A percentile compares a stretch with the other conserved stretches of the same genome.
phyloP scores from a whole-genome alignment of 2,888 invertebrate species.

The Leptinotarsa rubiginosa region DNA sequence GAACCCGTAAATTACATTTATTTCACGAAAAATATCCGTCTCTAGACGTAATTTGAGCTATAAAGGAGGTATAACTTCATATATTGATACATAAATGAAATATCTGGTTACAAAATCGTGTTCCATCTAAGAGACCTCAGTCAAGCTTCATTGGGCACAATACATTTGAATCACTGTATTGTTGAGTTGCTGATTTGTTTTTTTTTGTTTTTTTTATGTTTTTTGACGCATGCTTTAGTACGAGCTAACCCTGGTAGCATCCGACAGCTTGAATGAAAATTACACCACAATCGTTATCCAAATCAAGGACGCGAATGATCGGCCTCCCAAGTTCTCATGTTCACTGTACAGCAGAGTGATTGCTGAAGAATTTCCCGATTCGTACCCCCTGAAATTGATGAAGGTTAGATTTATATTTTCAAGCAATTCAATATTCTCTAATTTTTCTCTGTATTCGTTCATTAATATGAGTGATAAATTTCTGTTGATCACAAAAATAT shows the following conservation, averaged over 20 bases:
- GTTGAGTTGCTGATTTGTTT: slow-evolving; percentile 39
- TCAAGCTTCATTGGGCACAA: slow-evolving; percentile 28
- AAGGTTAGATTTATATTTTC: slow-evolving; percentile 71
- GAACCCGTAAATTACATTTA: slow-evolving; percentile 1
- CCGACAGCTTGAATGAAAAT: slow-evolving; percentile 91
- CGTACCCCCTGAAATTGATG: slow-evolving; percentile 77
- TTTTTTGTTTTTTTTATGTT: slow-evolving; percentile 45
- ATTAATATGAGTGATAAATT: no score
- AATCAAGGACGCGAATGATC: slow-evolving; percentile 89
- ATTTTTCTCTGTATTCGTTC: background rate
- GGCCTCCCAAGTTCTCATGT: slow-evolving; percentile 84
- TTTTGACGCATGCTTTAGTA: slow-evolving; percentile 76
- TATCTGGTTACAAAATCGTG: background rate
- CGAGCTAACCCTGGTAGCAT: slow-evolving; percentile 89
- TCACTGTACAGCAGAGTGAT: slow-evolving; percentile 79
- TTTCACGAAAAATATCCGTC: slow-evolving; percentile 6
- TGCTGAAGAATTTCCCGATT: slow-evolving; percentile 79
- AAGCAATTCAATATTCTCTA: background rate
- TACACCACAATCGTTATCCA: slow-evolving; percentile 84
- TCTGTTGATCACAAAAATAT: no score
- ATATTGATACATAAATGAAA: slow-evolving; percentile 10
- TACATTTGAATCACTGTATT: slow-evolving; percentile 21
- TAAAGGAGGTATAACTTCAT: background rate
- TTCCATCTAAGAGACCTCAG: slow-evolving; percentile 16
- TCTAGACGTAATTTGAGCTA: slow-evolving; percentile 6